Base-by-base conservation (phyloP, 2,888 invertebrate species). In the Elegia similella region DNA sequence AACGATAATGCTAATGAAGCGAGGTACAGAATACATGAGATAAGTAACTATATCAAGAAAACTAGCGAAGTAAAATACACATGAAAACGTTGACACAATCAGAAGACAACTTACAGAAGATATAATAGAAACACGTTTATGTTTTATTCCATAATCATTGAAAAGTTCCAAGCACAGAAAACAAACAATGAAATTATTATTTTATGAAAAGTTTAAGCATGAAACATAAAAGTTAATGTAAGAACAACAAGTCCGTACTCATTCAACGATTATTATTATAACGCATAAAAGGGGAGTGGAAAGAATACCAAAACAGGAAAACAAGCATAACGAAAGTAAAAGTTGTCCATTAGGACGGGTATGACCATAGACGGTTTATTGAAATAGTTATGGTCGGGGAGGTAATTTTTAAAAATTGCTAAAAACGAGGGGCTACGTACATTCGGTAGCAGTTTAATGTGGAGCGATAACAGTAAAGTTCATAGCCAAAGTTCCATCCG, bases 371-470 rank as follows among this genome's bases (percentile, higher is more conserved):
- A 84, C 81, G 76, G 82, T 88, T 86, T 87, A 88, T 88, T 88
- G 85, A 85, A 86, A 88, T 85, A 87, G 87, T 85, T 82, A 86
- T 80, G 80, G 78, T 76, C 64, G 72, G 70, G 73, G 76, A 77
- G 82, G 86, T 84, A 84, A 87, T 87, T 88, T 85, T 86, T 71
- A 82, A 87, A 88, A 88, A 88, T 83, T 84, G 85, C 87, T 76
- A 74, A 73, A 78, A 78, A 76, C 79, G 78, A 80, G 75, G 75
- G 78, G 67, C 69, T 77, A 64, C 73, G 80, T 80, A 81, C 84
- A 84, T 81, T 84, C 76, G 76, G 82, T 73, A 84, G 80, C 83
- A 83, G 84, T 85, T 83, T 84, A 86, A 89, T 84, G 84, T 78
- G 70, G 65, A 73, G 74, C 83, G 75, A 88, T 90, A 89, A 89